A percentile compares a stretch with the other conserved stretches of the same genome.
Conservation (phyloP, 2,797 vertebrate genomes). For the Scolopax rusticola region DNA sequence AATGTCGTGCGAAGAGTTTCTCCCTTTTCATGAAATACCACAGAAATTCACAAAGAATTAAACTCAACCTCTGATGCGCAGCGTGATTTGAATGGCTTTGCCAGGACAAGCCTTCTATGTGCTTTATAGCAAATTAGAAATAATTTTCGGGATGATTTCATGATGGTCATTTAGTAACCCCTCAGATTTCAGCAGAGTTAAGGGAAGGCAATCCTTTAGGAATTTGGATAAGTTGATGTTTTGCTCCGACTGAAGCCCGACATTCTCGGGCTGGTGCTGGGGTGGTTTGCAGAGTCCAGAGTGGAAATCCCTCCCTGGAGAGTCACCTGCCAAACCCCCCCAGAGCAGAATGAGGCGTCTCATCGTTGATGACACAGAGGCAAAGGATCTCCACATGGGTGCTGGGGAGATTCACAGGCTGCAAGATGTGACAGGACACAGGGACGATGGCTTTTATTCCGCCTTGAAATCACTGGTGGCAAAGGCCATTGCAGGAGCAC, state of each 20-base stretch:
- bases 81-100: not conserved
- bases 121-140: not conserved
- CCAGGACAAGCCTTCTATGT: not conserved
- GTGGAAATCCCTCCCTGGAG: not conserved
- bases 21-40: not conserved
- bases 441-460: not conserved
- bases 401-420: not conserved
- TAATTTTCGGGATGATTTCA: not conserved
- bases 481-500: not conserved
- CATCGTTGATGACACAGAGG: not conserved
- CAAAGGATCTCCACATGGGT: not conserved
- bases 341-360: not conserved
- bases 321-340: not conserved
- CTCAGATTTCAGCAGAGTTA: not conserved
- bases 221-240: not conserved
- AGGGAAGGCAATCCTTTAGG: not conserved
- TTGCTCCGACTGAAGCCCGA: not conserved
- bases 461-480: not conserved
- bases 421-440: conserved; percentile 7
- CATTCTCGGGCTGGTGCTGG: not conserved
- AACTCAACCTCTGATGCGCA: not conserved
- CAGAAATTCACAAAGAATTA: not conserved
- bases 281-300: not conserved
- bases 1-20: not conserved
- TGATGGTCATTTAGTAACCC: not conserved